Evolutionary conservation across 1,140 invertebrate genomes (phyloP), one percentile per base, ranked within the genome.

Genomic region (Tetramorium alpestre): DNA sequence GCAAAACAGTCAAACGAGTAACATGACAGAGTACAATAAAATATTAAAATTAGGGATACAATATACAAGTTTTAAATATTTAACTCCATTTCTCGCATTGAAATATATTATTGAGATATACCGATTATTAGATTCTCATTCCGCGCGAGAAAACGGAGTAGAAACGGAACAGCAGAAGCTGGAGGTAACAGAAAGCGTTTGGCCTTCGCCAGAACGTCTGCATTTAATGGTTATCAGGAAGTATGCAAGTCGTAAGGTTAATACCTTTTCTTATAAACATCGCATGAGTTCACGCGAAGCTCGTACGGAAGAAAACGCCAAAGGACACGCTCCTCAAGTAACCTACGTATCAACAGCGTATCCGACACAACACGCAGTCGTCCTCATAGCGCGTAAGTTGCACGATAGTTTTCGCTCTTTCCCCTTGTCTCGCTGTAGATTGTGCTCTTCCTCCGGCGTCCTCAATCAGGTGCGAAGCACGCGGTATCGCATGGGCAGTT

Each of bases 381-480:
- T 49, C 54, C 81, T 69, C 44, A 38, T 38, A 49, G n/a, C 28
- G 38, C 51, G 75, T 44, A 69, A 18, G 49, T 62, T 86, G 64
- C 85, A 72, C n/a, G 77, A 67, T 49, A 44, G 84, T 64, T 58
- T 69, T 80, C 22, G n/a, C 41, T 22, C 54, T 2, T 49, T 78
- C 41, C 84, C 38, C 18, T 33, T 41, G 5, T 38, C 62, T 18
- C 69, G 51, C 69, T 11, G 38, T n/a, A 18, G 38, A 18, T 33
- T 13, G 62, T 38, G 49, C 76, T 88, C 44, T 86, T 64, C 78
- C 54, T 87, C 75, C 69, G 62, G 85, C 88, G 82, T 85, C 64
- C 86, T 62, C 87, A 91, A 93, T 93, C 93, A 92, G 88, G 91
- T 92, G 92, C 91, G 86, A 91, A 90, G 87, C 91, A 89, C 87